Evolutionary conservation across 2,888 invertebrate species (phyloP), one percentile per base, ranked within the genome.

Genomic region (Monochamus alternatus): DNA sequence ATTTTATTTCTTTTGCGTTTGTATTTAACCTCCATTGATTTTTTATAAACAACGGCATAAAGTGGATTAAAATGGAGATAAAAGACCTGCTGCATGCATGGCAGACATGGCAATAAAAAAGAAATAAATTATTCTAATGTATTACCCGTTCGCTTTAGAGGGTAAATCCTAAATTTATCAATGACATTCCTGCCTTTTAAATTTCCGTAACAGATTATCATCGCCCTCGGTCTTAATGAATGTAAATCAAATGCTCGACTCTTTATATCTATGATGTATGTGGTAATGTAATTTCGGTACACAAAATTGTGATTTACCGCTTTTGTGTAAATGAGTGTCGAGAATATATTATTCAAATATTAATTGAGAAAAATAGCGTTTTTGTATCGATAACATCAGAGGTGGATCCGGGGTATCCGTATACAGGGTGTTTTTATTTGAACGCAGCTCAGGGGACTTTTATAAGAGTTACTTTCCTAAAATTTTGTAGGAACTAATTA

Each of bases 21-120:
- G 69, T 70, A 51, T 58, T 69, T 52, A 70, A 32, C 60, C 38
- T 51, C 47, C 55, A 74, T 72, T 52, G 76, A 77, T 72, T 69
- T 74, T 76, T 75, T 77, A 63, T 60, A 68, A 67, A 71, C 71
- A 77, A 72, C 74, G 68, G 70, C 70, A 70, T 58, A 73, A 74
- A 76, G 70, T 71, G 71, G 70, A 75, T 71, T 70, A 43, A 52
- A 71, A 75, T 75, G 55, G 64, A 75, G 75, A 66, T 71, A 75
- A 71, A 70, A 66, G 70, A 71, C 71, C 71, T 44, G 66, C 59
- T 71, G 71, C 75, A 75, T 71, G 71, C 75, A 71, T 63, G 63
- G 67, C 58, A 66, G 60, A 65, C 75, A 68, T 76, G 74, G 74
- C 77, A 70, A 74, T 69, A 74, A 76, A 76, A 74, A 74, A 43